These are phyloP conservation scores for Scrobipalpa atriplicella DNA, from an alignment of 2,888 invertebrate genomes.

Conservation along the genomic window DNA sequence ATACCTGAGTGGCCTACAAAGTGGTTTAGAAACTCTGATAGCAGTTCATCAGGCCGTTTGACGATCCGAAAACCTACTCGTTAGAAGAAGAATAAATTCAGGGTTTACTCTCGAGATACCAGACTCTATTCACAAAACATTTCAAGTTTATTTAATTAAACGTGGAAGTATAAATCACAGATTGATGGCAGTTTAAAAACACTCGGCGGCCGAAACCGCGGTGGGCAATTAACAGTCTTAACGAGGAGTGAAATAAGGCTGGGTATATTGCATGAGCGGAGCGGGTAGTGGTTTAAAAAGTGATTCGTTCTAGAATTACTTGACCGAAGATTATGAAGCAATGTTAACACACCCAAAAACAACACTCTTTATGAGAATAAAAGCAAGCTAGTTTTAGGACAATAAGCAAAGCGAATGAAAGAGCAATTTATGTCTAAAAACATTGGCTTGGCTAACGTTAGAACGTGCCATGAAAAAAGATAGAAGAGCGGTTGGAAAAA, in stretches of 20 bases:
- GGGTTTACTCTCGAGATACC: neutral
- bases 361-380: no score
- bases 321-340: no score
- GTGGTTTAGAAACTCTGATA: no score
- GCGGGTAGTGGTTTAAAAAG: neutral
- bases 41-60: no score
- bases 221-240: conserved; percentile 19
- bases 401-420: no score
- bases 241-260: neutral
- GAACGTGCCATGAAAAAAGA: no score
- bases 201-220: conserved; percentile 17
- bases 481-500: no score
- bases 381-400: neutral
- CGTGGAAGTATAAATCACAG: conserved; percentile 13
- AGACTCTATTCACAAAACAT: neutral
- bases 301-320: neutral
- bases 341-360: no score
- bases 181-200: conserved; percentile 21
- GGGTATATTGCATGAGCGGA: neutral
- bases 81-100: neutral
- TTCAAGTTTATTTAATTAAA: conserved; percentile 11
- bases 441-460: no score
- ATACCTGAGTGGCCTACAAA: no score
- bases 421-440: neutral
- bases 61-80: no score